Base-by-base conservation (phyloP, 2,113 vertebrate species). In the Heterocephalus glaber region DNA sequence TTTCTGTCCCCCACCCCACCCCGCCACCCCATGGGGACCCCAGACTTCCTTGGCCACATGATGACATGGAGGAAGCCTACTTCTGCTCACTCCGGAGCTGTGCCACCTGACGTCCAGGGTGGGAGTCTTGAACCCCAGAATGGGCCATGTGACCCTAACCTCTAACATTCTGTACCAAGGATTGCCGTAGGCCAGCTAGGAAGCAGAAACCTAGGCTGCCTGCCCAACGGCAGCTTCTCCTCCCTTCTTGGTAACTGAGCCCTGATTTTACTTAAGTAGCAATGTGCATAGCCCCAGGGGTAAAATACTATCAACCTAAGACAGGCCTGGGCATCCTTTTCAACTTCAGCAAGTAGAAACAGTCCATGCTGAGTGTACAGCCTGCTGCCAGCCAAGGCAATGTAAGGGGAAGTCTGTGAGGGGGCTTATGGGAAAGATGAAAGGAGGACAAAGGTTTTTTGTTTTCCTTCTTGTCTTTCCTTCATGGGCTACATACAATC, bases 331-430 rank as follows among this genome's bases (percentile, higher is more conserved):
- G 26, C 1, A 72, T 61, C 58, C 83, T 77, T 66, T 44, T 13
- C 17, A 7, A 54, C 24, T 83, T 68, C 14, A 19, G 38, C 58
- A 28, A 13, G 7, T 66, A 66, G 65, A n/a, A 61, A 19, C 1
- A n/a, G 33, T 38, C 30, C 44, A 3, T 1, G 1, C 13, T 8
- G 1, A 4, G 24, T 74, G 17, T 7, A 1, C 6, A 8, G 47
- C 54, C 74, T 44, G 35, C 58, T 68, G 82, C 70, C 20, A 68
- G 68, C 41, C 49, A 35, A 41, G 33, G 33, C 83, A 22, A 41
- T 33, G 1, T 33, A 70, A 61, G 63, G 47, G 47, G 56, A 58
- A 14, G 19, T 49, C 12, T 41, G 4, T 14, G 26, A 38, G 52
- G 63, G 44, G 26, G 7, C 58, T 81, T 70, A 30, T 38, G n/a